Evolutionary conservation across 92 coral and sea anemone genomes (phyloP).

Genomic region (Phenganax stokvisi): DNA sequence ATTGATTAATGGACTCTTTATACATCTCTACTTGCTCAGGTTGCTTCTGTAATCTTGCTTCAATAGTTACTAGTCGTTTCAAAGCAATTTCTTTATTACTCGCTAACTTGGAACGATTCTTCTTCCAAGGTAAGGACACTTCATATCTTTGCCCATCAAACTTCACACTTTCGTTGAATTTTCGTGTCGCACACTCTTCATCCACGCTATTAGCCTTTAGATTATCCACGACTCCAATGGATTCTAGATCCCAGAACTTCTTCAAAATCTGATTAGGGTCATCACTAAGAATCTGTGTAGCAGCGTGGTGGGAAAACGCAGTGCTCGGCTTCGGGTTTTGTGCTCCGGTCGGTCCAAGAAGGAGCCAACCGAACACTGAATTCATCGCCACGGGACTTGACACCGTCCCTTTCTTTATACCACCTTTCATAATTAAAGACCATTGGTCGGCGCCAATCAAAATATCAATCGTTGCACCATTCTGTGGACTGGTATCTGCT

Average conservation of each 20-base stretch:
- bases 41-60: conserved; percentile 26
- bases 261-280: background rate
- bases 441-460: conserved; percentile 32
- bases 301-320: background rate
- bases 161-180: conserved; percentile 30
- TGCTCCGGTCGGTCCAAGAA: conserved; percentile 18
- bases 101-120: conserved; percentile 29
- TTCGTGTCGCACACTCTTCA: conserved; percentile 6
- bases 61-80: conserved; percentile 29
- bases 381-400: conserved; percentile 21
- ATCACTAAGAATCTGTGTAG: background rate
- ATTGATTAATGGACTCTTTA: conserved; percentile 32
- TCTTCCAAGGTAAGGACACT: conserved; percentile 40
- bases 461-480: conserved; percentile 22
- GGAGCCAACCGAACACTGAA: conserved; percentile 23
- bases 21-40: conserved; percentile 35
- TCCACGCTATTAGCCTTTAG: background rate
- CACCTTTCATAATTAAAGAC: conserved; percentile 14
- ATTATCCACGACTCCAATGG: background rate
- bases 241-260: background rate
- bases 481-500: conserved; percentile 31
- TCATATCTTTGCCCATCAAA: conserved; percentile 49
- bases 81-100: conserved; percentile 33
- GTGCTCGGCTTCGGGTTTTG: background rate
- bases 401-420: conserved; percentile 9